Evolutionary conservation across 2,113 vertebrate species (phyloP), one percentile per base, ranked within the genome.

Genomic region (Cyrtonyx montezumae): DNA sequence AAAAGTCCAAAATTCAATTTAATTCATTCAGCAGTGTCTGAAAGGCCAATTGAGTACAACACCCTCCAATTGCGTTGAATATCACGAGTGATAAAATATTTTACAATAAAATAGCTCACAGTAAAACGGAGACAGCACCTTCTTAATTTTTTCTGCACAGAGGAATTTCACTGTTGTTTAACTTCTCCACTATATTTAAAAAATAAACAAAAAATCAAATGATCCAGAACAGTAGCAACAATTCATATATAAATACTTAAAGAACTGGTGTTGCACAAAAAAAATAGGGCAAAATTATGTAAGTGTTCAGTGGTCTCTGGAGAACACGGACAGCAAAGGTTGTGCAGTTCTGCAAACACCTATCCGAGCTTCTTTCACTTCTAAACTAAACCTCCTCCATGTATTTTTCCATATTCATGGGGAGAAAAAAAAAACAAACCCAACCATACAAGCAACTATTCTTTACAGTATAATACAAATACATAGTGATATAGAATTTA

Each of bases 1-100:
- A 34, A 84, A 84, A 84, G 37, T 56, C 53, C 32, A 91, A 69
- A 90, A 86, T 81, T 89, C 51, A 53, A 26, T 92, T 95, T 83
- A 87, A 34, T 92, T 94, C 45, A 10, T 82, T 94, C 73, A 82
- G 26, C 9, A 73, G 51, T 36, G 40, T 84, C 74, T 87, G 62
- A 91, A 91, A 22, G 40, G 48, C 34, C 66, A 91, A 13, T 10
- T 49, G 77, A 97, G 90, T 91, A 69, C 79, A 92, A 58, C 34
- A 94, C 53, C 34, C 73, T 34, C 34, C 34, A 73, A 63, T 55
- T 19, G 65, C 59, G 25, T 61, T 91, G 55, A 78, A 79, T 58
- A 68, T 37, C 34, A 86, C 37, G 82, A 93, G 20, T 61, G 22
- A 94, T 80, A 87, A 80, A 87, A 87, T 21, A 37, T 66, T 91